Conservation (phyloP, 1,140 invertebrate genomes). For the Orius laevigatus region DNA sequence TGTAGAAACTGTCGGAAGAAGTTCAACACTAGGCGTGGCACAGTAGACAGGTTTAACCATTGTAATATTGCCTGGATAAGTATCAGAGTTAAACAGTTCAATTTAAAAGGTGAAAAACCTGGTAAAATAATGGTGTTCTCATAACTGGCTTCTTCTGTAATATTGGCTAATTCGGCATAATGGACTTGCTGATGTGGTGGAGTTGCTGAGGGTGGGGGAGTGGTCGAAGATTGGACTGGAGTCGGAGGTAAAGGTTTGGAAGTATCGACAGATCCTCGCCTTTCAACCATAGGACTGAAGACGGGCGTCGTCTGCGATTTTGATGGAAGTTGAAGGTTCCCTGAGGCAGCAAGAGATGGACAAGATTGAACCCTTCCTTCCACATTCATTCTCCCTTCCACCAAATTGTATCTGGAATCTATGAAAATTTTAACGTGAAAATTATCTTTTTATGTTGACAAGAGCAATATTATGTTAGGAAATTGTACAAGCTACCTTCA, state of each 20-base stretch:
- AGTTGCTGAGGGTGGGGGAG: conserved; percentile 10
- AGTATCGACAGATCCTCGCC: too few species aligned
- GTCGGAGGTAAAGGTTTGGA: conserved; percentile 9
- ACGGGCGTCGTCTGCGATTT: conserved; percentile 22
- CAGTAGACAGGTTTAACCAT: conserved; percentile 20
- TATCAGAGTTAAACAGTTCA: not conserved
- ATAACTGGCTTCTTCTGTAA: conserved; percentile 36
- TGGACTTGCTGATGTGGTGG: conserved; percentile 25
- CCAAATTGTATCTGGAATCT: conserved; percentile 8
- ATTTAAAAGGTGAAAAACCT: conserved; percentile 22
- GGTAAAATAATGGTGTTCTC: conserved; percentile 39
- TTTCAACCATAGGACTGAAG: conserved; percentile 15
- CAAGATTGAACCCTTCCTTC: conserved; percentile 22
- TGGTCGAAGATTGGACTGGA: conserved; percentile 26
- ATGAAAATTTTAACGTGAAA: not conserved
- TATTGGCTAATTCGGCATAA: conserved; percentile 27
- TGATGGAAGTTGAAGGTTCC: conserved; percentile 17
- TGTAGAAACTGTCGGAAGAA: conserved; percentile 14
- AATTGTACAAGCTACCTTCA: too few species aligned
- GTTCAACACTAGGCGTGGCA: conserved; percentile 18
- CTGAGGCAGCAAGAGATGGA: conserved; percentile 14
- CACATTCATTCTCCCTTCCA: conserved; percentile 21
- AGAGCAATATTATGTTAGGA: too few species aligned
- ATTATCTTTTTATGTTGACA: not conserved
- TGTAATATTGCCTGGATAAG: conserved; percentile 17